These are phyloP conservation scores for Trogon surrucura DNA, from an alignment of 2,113 vertebrate species.

Conservation along the genomic window DNA sequence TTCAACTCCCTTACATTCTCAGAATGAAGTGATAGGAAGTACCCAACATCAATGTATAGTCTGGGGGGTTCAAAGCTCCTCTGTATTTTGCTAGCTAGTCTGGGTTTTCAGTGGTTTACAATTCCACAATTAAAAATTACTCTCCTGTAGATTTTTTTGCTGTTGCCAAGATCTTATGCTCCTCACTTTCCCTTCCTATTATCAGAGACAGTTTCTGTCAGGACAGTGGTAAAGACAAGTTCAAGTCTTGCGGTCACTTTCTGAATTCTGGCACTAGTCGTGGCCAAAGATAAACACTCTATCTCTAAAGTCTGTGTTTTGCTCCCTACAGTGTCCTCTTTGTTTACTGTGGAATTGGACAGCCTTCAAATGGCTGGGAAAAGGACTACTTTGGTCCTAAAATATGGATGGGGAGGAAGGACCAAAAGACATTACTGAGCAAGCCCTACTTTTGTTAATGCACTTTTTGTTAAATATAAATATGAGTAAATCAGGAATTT, in stretches of 20 bases:
- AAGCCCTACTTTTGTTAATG: background rate
- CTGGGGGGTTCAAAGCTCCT: background rate
- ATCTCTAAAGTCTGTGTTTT: background rate
- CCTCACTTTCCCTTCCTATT: background rate
- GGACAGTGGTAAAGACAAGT: background rate
- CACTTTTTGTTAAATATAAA: background rate
- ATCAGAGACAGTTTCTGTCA: background rate
- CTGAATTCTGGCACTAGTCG: background rate
- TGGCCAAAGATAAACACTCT: background rate
- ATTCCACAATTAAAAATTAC: background rate
- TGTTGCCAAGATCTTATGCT: background rate
- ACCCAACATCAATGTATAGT: background rate
- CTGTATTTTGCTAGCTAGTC: background rate
- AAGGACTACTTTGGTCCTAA: background rate
- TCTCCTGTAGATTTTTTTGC: background rate
- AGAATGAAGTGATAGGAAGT: background rate
- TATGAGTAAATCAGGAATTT: background rate
- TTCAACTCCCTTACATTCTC: background rate
- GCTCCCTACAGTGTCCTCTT: background rate
- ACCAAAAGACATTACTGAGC: background rate
- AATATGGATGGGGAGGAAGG: background rate
- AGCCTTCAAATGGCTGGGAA: background rate
- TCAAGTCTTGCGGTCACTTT: background rate
- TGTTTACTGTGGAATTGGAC: background rate
- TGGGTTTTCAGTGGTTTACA: background rate